Percentiles rank a stretch among this genome's conserved stretches.
phyloP scores from a whole-genome alignment of 1,140 invertebrate species.

The Formica exsecta region DNA sequence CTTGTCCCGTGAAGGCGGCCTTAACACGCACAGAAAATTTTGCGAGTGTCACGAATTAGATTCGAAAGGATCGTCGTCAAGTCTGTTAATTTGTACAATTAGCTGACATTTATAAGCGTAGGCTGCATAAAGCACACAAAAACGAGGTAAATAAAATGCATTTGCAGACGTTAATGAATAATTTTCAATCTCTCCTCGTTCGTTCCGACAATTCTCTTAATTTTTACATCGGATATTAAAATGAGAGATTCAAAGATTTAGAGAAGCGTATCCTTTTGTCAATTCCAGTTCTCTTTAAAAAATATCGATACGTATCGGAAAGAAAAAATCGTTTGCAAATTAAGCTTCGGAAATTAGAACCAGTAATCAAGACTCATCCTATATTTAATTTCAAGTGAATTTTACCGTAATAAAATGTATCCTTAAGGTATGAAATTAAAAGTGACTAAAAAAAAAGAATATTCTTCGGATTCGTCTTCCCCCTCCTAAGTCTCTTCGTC shows the following conservation, averaged over 20 bases:
- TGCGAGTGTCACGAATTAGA: conserved; percentile 33
- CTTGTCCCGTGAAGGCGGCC: conserved; percentile 13
- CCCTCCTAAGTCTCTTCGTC: neutral
- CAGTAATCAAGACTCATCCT: neutral
- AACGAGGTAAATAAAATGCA: conserved; percentile 1
- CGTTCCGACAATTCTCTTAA: neutral
- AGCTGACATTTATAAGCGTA: conserved; percentile 6
- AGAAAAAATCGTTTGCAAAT: neutral
- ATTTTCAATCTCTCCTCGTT: neutral
- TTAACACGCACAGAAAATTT: conserved; percentile 46
- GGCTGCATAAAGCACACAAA: neutral
- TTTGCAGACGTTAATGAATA: neutral
- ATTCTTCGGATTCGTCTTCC: neutral
- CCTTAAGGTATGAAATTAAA: conserved; percentile 18
- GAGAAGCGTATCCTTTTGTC: neutral
- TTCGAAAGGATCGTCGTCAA: neutral
- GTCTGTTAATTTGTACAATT: conserved; percentile 45
- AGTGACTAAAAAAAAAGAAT: neutral
- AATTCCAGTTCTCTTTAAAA: neutral
- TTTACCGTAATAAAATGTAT: neutral
- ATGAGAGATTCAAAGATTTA: neutral
- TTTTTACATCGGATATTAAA: neutral
- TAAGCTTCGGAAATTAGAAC: neutral
- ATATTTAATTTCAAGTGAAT: neutral
- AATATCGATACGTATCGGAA: neutral